A percentile compares a stretch with the other conserved stretches of the same genome.
Evolutionary conservation across 2,888 invertebrate species (phyloP).

Genomic region (Bimastos eiseni): DNA sequence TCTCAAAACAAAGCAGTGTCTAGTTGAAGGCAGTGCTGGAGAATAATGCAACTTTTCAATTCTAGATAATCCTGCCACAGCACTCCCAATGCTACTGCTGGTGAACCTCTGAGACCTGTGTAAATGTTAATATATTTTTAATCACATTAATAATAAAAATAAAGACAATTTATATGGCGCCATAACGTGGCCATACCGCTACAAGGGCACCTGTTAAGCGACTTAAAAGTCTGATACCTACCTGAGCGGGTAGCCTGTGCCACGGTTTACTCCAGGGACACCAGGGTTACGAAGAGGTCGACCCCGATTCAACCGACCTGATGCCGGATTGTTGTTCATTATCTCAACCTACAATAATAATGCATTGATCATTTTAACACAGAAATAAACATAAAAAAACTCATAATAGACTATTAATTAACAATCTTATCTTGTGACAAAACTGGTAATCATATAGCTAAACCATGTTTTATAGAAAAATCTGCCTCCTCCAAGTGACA

Average conservation of each 20-base stretch:
- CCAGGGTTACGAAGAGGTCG: slow-evolving; percentile 24
- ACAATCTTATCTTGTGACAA: not conserved
- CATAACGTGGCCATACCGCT: no score
- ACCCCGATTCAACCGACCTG: slow-evolving; percentile 29
- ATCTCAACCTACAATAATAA: slow-evolving; percentile 35
- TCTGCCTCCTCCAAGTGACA: not conserved
- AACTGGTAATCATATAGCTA: not conserved
- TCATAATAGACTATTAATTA: not conserved
- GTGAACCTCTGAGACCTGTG: not conserved
- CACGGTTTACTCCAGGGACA: slow-evolving; percentile 39
- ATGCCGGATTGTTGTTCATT: slow-evolving; percentile 35
- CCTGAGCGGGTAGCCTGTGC: slow-evolving; percentile 44
- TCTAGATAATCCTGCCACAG: not conserved
- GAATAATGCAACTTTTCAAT: not conserved
- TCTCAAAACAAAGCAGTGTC: no score
- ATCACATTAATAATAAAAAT: not conserved
- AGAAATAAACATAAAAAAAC: not conserved
- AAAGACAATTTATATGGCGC: no score
- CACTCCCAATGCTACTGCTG: not conserved
- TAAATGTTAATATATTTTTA: not conserved
- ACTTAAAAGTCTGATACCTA: not conserved
- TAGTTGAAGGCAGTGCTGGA: not conserved
- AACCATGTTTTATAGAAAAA: not conserved
- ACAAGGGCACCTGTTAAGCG: no score
- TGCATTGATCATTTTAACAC: not conserved